A percentile compares a stretch with the other conserved stretches of the same genome.
Conservation (phyloP, 2,113 vertebrate species). For the Proteles cristata region DNA sequence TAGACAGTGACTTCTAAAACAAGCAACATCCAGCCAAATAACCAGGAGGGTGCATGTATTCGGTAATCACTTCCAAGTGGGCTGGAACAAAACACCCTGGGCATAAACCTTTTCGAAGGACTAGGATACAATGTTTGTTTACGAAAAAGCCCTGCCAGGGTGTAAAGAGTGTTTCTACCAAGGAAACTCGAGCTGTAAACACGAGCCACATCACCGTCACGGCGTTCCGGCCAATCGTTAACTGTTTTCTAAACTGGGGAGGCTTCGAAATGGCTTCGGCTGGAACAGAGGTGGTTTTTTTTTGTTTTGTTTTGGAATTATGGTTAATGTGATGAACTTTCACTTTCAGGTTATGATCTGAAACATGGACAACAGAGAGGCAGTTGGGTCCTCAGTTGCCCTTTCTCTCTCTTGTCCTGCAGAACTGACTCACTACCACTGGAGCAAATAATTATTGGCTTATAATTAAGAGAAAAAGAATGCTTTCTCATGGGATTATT, state of each 20-base stretch:
- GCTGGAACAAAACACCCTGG: background rate
- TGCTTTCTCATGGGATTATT: background rate
- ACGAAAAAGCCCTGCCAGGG: background rate
- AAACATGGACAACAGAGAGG: background rate
- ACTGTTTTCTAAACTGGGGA: background rate
- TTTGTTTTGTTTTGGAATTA: background rate
- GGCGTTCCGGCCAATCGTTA: background rate
- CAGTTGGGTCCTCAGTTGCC: background rate
- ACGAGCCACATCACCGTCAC: background rate
- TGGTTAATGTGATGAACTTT: background rate
- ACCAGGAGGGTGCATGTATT: background rate
- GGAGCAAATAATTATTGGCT: background rate
- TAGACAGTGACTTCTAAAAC: slow-evolving; percentile 9
- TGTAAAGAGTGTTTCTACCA: background rate
- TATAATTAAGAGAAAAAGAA: background rate
- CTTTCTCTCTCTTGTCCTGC: background rate
- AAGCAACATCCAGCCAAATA: background rate
- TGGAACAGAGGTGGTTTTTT: background rate
- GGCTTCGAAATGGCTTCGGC: background rate
- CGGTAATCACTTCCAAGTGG: background rate
- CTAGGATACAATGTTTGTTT: background rate
- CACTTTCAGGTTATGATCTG: background rate
- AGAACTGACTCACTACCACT: background rate
- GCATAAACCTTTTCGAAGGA: background rate
- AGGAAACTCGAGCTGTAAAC: background rate